Base-by-base conservation (phyloP, 2,888 invertebrate species). In the Cheilosia grossa region DNA sequence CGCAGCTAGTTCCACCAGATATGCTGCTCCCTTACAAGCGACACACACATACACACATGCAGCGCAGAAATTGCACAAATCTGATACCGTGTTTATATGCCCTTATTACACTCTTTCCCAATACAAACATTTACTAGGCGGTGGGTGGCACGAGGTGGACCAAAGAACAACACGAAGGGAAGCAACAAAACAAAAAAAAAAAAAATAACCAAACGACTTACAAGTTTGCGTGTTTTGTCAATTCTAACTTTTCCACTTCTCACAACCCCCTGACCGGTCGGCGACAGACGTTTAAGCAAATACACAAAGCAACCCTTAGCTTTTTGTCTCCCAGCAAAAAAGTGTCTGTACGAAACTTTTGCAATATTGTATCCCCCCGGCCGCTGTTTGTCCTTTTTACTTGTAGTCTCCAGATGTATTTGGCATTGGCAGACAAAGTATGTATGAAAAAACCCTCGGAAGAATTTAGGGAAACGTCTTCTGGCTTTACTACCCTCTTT, bases 181-280 rank as follows among this genome's bases (percentile, higher is more conserved):
- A 63, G 15, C n/a, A 27, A 27, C 27, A 27, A 19, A 27, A 27
- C 27, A 27, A 13, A 27, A 27, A 40, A 69, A 24, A 30, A 67
- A 54, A 58, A 37, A 49, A 54, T 53, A 51, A n/a, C n/a, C n/a
- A 53, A 59, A 78, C 40, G 78, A 79, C 67, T 80, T 70, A 75
- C 66, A 85, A 85, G 75, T 77, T 85, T 85, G 85, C 85, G 85
- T 85, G 85, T 85, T 85, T 77, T 81, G 75, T 85, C 85, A 85
- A 85, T 85, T 85, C 75, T 61, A 85, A 85, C 85, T 85, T 85
- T 77, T 85, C 81, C 75, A 85, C 85, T 81, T 80, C 80, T 80
- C 70, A 37, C 73, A 54, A 42, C 30, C 69, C 44, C 27, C 51
- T 24, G 51, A 51, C 51, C 51, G 61, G 6, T 10, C 33, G 15